These are phyloP conservation scores for Platysteira castanea DNA, from an alignment of 2,113 vertebrate species.

Conservation along the genomic window DNA sequence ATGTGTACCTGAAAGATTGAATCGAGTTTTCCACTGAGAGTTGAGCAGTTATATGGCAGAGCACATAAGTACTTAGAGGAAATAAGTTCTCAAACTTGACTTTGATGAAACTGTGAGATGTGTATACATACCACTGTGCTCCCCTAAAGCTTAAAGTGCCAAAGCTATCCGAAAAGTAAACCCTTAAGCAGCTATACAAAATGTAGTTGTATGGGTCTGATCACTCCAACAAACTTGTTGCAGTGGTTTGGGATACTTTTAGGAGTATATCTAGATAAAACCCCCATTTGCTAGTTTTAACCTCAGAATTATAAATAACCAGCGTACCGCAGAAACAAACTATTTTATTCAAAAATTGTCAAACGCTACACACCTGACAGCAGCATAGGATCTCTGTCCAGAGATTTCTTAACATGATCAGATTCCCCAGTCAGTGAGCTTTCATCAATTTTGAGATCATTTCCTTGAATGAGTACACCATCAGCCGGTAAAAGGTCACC, in stretches of 20 bases:
- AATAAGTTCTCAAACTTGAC: not conserved
- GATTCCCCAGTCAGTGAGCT: slow-evolving; percentile 98
- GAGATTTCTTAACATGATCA: slow-evolving; percentile 93
- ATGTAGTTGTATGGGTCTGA: not conserved
- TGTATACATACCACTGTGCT: not conserved
- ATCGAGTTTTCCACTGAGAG: not conserved
- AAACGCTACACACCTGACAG: slow-evolving; percentile 83
- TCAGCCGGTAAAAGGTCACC: slow-evolving; percentile 97
- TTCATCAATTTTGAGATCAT: slow-evolving; percentile 97
- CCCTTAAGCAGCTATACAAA: not conserved
- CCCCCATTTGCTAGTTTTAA: not conserved
- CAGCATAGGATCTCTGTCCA: slow-evolving; percentile 93
- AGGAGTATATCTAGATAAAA: not conserved
- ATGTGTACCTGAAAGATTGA: slow-evolving; percentile 85
- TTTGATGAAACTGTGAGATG: rapidly evolving
- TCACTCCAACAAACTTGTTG: not conserved
- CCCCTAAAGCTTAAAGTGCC: not conserved
- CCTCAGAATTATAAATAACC: not conserved
- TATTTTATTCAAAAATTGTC: not conserved
- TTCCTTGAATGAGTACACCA: slow-evolving; percentile 95
- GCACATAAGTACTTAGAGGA: not conserved
- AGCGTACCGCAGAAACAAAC: not conserved
- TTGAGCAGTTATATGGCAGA: not conserved
- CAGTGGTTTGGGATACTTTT: not conserved
- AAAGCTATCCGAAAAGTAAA: not conserved